Percentiles rank a stretch among this genome's conserved stretches.
Evolutionary conservation across 2,113 vertebrate genomes (phyloP).

Genomic region (Pteropus alecto): DNA sequence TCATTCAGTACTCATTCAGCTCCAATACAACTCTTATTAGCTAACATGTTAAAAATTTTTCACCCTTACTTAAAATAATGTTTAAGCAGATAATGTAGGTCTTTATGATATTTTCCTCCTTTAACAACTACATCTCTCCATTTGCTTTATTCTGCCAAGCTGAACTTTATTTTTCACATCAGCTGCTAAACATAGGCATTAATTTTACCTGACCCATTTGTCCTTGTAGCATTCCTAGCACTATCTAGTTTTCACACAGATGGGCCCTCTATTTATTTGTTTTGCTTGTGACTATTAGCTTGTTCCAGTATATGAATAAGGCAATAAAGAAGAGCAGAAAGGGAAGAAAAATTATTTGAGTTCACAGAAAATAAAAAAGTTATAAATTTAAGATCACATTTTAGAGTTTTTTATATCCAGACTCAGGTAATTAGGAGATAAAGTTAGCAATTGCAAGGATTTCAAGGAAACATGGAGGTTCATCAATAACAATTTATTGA

Average conservation of each 20-base stretch:
- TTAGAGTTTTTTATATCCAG: not conserved
- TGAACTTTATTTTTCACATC: not conserved
- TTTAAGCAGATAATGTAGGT: not conserved
- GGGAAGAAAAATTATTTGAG: not conserved
- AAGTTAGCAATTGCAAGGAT: not conserved
- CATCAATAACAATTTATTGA: not conserved
- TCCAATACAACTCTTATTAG: not conserved
- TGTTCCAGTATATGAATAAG: not conserved
- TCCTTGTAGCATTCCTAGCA: not conserved
- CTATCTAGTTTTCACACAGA: not conserved
- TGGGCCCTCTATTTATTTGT: not conserved
- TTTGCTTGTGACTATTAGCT: not conserved
- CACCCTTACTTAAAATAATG: not conserved
- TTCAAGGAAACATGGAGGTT: not conserved
- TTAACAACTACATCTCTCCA: not conserved
- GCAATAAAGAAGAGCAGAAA: not conserved
- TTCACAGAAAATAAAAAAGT: not conserved
- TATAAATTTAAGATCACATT: not conserved
- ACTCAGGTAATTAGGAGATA: not conserved
- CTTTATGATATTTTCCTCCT: not conserved
- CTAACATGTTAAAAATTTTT: not conserved
- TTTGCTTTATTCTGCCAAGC: not conserved
- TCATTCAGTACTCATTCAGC: not conserved
- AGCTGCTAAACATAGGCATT: not conserved
- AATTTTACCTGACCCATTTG: not conserved